Percentiles rank a stretch among this genome's conserved stretches.
Conservation (phyloP, 1,140 invertebrate genomes). For the Dendrolimus punctatus region DNA sequence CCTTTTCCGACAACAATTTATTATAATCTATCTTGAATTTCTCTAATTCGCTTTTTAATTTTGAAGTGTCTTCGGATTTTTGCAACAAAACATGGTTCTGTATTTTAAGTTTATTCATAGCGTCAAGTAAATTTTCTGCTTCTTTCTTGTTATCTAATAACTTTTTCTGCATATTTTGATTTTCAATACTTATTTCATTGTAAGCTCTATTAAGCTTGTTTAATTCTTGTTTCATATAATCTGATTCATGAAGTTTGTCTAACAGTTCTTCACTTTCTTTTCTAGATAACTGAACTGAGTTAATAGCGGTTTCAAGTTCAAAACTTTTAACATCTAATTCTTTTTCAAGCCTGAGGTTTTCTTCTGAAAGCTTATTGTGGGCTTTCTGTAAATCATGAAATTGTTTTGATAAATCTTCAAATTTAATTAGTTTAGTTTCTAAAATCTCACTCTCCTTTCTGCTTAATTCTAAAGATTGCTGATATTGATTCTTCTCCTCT, state of each 20-base stretch:
- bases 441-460: slow-evolving; percentile 36
- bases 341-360: slow-evolving; percentile 35
- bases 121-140: slow-evolving; percentile 21
- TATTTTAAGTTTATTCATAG: slow-evolving; percentile 20
- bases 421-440: slow-evolving; percentile 25
- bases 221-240: slow-evolving; percentile 32
- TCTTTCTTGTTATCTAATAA: slow-evolving; percentile 19
- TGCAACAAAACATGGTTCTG: slow-evolving; percentile 28
- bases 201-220: slow-evolving; percentile 14
- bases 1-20: slow-evolving; percentile 26
- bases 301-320: slow-evolving; percentile 30
- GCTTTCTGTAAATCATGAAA: slow-evolving; percentile 29
- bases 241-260: slow-evolving; percentile 25
- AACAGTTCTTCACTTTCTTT: slow-evolving; percentile 38
- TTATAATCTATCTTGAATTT: slow-evolving; percentile 26
- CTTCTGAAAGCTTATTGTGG: slow-evolving; percentile 28
- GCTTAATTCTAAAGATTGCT: slow-evolving; percentile 35
- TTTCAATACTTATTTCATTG: slow-evolving; percentile 17
- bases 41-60: slow-evolving; percentile 23
- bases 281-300: slow-evolving; percentile 31
- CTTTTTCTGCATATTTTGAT: slow-evolving; percentile 11
- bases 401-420: slow-evolving; percentile 29
- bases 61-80: slow-evolving; percentile 15
- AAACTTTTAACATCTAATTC: slow-evolving; percentile 28
- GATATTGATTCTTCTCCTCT: slow-evolving; percentile 35